phyloP scores from a whole-genome alignment of 2,888 invertebrate genomes.

The Leptopilina myrica region DNA sequence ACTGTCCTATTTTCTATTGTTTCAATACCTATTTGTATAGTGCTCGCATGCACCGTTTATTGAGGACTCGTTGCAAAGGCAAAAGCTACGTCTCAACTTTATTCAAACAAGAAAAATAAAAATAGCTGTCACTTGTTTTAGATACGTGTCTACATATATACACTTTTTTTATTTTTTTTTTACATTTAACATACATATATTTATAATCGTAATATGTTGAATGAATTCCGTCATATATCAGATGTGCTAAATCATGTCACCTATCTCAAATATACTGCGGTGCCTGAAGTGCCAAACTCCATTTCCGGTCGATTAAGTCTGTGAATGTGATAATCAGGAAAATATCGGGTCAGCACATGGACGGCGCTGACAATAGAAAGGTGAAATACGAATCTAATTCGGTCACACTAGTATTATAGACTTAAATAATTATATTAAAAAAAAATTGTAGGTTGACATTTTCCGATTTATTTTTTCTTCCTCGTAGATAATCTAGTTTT shows the following conservation, averaged over 20 bases:
- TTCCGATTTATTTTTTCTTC: no score
- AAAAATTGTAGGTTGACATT: no score
- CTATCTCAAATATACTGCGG: neutral
- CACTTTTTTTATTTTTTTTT: no score
- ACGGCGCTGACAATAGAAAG: neutral
- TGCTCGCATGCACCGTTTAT: constrained; percentile 10
- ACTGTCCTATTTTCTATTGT: constrained; percentile 38
- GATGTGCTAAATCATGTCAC: constrained; percentile 16
- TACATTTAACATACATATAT: no score
- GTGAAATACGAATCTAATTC: constrained; percentile 1
- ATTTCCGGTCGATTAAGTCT: constrained; percentile 29
- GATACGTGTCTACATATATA: neutral
- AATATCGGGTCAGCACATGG: constrained; percentile 9
- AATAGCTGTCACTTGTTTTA: constrained; percentile 14
- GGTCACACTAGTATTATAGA: no score
- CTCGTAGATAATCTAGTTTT: no score
- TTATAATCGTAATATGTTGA: neutral
- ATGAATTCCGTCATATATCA: constrained; percentile 3
- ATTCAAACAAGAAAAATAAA: constrained; percentile 29
- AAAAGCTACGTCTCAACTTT: constrained; percentile 15
- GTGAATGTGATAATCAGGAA: neutral
- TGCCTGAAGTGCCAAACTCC: constrained; percentile 17
- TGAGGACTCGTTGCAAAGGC: constrained; percentile 12
- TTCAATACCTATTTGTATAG: constrained; percentile 29
- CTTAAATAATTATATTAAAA: no score